Evolutionary conservation across 2,888 invertebrate genomes (phyloP), one percentile per base, ranked within the genome.

Genomic region (Trypoxylon attenuatum): DNA sequence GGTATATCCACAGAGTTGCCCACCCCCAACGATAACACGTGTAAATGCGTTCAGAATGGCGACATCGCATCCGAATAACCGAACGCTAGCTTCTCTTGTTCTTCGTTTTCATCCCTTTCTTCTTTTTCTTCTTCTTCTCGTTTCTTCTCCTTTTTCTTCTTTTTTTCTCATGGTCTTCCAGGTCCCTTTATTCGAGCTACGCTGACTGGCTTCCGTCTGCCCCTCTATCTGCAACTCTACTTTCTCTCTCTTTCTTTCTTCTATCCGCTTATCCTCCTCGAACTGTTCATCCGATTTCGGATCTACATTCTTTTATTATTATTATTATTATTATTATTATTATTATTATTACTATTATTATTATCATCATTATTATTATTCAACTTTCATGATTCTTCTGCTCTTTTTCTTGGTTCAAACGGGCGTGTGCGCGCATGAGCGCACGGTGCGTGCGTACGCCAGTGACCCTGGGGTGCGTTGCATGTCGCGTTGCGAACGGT

Each of bases 381-480:
- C n/a, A n/a, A n/a, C n/a, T n/a, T n/a, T n/a, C n/a, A n/a, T n/a
- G n/a, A n/a, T n/a, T n/a, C n/a, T n/a, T 33, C 33, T 33, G 19
- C 23, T 42, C 13, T 6, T 39, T 10, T 21, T 22, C 33, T 18
- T 6, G 33, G n/a, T n/a, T 46, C 25, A 45, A 33, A 45, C 54
- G 45, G 51, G 39, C 50, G 61, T 56, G 51, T 52, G 46, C 54
- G 56, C 52, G 33, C 29, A n/a, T n/a, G n/a, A n/a, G n/a, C n/a
- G n/a, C n/a, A n/a, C n/a, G n/a, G 41, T 38, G 54, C 57, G 47
- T 57, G 55, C 46, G 64, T 50, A 45, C 46, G 58, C 71, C 53
- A 56, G 62, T 61, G 79, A 80, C 80, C 74, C 77, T 79, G 71
- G 81, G 71, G 70, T 78, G 67, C 68, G 70, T 76, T 77, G 73